These are phyloP conservation scores for Drosophila virilis DNA, from an alignment of 1,140 invertebrate species.

Conservation along the genomic window DNA sequence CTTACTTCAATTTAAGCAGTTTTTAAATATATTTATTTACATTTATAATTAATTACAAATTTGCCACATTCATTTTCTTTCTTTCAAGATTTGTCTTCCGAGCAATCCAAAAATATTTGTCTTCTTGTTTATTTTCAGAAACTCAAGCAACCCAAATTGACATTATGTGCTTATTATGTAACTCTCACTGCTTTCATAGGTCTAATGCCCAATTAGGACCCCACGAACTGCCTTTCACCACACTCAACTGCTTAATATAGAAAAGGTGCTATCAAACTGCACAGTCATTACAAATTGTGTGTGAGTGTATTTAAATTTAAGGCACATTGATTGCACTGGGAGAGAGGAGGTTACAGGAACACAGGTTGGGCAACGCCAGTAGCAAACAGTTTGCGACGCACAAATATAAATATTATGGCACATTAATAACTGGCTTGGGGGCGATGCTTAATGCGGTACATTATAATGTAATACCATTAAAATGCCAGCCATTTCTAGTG, in stretches of 20 bases:
- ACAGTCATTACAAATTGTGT: constrained; percentile 19
- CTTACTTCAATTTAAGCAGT: neutral
- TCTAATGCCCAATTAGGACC: no score
- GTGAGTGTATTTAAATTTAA: constrained; percentile 50
- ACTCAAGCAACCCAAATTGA: neutral
- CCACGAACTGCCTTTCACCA: neutral
- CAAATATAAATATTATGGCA: constrained; percentile 55
- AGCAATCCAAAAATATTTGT: neutral
- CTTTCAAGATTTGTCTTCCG: neutral
- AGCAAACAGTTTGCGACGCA: neutral
- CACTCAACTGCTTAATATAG: constrained; percentile 16
- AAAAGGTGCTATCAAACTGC: constrained; percentile 33
- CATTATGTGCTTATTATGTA: neutral
- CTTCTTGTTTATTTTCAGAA: neutral
- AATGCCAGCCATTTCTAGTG: constrained; percentile 69
- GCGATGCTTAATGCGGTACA: constrained; percentile 25
- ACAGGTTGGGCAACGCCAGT: neutral
- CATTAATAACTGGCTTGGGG: constrained; percentile 61
- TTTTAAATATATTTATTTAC: neutral
- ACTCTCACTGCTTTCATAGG: neutral
- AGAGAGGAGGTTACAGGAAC: neutral
- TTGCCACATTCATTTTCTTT: neutral
- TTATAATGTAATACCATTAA: constrained; percentile 63
- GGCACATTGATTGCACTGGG: constrained; percentile 18
- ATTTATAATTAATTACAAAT: no score